Evolutionary conservation across 2,888 invertebrate species (phyloP), one percentile per base, ranked within the genome.

Genomic region (Hoplodrina blanda): DNA sequence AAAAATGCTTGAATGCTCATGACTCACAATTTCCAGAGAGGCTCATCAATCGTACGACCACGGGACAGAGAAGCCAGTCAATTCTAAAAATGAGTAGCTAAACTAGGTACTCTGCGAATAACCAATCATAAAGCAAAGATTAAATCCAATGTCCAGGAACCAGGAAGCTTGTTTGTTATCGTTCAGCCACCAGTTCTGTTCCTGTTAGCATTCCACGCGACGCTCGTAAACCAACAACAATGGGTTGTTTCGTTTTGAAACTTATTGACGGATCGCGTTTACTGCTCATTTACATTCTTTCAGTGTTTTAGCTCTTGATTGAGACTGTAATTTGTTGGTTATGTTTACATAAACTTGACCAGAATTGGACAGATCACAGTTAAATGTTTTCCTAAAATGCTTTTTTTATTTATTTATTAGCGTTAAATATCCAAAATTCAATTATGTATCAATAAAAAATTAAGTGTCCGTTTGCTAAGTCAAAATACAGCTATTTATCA

Each of bases 131-230:
- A 66, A 66, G 49, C 50, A 54, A 30, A 57, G 72, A 80, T 73
- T 80, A 15, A 63, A 59, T 46, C 56, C 76, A 50, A 55, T 68
- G 78, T 64, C 62, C 72, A 73, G 75, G 73, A 83, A 86, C 83
- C 69, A 78, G 87, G 83, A 83, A 83, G 81, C 68, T 67, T 68
- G 83, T 82, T 86, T 89, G 90, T 90, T 92, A 91, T 92, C 91
- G 91, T 82, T 69, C 62, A 62, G 78, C 76, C 75, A 85, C 85
- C 83, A 85, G 86, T 90, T 90, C 88, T 87, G 89, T 93, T 92
- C 93, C 93, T 93, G 92, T 92, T 93, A 92, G 92, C 94, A 93
- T 94, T 93, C 93, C 93, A 49, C 69, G 66, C 72, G 76, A 81
- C 83, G 81, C 33, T 88, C 89, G 89, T 93, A 92, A 93, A 91